Evolutionary conservation across 1,140 invertebrate genomes (phyloP).

Genomic region (Bombus affinis): DNA sequence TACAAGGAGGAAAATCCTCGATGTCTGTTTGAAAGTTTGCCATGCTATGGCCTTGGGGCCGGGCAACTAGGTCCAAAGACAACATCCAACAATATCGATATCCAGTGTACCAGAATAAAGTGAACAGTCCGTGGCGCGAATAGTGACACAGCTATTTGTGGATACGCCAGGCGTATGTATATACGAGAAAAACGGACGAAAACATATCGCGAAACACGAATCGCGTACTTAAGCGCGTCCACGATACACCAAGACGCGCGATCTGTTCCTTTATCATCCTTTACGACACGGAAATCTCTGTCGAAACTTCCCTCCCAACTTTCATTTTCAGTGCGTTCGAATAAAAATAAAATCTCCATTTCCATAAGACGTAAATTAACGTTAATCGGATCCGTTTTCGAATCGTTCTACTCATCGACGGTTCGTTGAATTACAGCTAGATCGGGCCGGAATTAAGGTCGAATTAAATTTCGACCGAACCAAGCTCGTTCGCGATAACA

Average conservation of each 20-base stretch:
- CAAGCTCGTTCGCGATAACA: slow-evolving; percentile 2
- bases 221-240: neutral
- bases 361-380: slow-evolving; percentile 4
- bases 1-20: neutral
- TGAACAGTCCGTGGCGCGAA: slow-evolving; percentile 34
- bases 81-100: slow-evolving; percentile 53
- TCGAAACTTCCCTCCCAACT: too few species aligned
- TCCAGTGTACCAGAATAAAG: slow-evolving; percentile 58
- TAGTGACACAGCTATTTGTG: slow-evolving; percentile 56
- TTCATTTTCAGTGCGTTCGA: neutral
- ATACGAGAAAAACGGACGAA: slow-evolving; percentile 4
- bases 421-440: slow-evolving; percentile 17
- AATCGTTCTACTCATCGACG: neutral
- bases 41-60: slow-evolving; percentile 18
- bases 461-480: slow-evolving; percentile 10
- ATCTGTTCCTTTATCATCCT: neutral
- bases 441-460: slow-evolving; percentile 24
- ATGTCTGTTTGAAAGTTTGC: slow-evolving; percentile 17
- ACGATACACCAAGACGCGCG: too few species aligned
- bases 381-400: slow-evolving; percentile 4
- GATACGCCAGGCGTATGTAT: slow-evolving; percentile 8
- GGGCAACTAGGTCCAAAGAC: slow-evolving; percentile 45
- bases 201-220: slow-evolving; percentile 14
- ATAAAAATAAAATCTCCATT: too few species aligned
- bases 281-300: too few species aligned